Base-by-base conservation (phyloP, 2,888 invertebrate species). In the Caenorhabditis sp. region DNA sequence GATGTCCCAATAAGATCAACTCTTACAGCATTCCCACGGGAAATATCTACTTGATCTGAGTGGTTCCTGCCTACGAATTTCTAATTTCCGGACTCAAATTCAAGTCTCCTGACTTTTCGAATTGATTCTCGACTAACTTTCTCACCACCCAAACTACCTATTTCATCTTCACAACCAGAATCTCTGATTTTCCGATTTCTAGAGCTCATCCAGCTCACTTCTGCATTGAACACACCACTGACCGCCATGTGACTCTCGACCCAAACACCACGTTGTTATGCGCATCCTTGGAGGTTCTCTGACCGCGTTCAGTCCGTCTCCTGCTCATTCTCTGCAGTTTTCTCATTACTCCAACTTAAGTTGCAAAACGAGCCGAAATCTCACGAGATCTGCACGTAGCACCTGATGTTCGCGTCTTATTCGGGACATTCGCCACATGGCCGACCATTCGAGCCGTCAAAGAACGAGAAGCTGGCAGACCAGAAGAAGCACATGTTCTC, bases 241-340 rank as follows among this genome's bases (percentile, higher is more conserved):
- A 5, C 40, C 35, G 32, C 28, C 50, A 60, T 50, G 35, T 37
- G 51, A 24, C 28, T 69, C 56, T 13, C 5, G 11, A 32, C 20
- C 20, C 53, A 35, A 37, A 22, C 18, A 62, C 61, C 61, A 71
- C 70, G 70, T 62, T 61, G 50, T 55, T 61, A 40, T 28, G 60
- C 47, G 18, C 47, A 47, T 47, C 47, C 47, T 18, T 50, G 71
- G 22, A 26, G 53, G 71, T 71, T 74, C 65, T 74, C 51, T 74
- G 65, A 13, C 44, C 37, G 3, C 60, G 65, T 74, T 64, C 65
- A 37, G 53, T 8, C 53, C 37, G 35, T 24, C 47, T 44, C 4
- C 20, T 76, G 76, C 20, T 61, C 60, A 61, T 67, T 76, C 76
- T 76, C 35, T 76, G 76, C n/a, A n/a, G n/a, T n/a, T n/a, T n/a